These are phyloP conservation scores for Seladonia tumulorum DNA, from an alignment of 2,888 invertebrate genomes.

Conservation along the genomic window DNA sequence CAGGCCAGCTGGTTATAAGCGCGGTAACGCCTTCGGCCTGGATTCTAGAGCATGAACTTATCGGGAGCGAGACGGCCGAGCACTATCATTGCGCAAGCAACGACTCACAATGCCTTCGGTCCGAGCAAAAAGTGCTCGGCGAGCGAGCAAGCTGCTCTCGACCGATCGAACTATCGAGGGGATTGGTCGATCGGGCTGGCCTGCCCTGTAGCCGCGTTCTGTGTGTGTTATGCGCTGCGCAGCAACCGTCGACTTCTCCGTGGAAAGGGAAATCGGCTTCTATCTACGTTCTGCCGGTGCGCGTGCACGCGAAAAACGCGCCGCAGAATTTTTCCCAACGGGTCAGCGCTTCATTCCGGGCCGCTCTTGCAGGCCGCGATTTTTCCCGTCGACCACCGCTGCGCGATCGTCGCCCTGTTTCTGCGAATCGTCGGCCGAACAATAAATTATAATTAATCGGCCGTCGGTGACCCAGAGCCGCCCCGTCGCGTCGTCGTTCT, in stretches of 20 bases:
- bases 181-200: constrained; percentile 61
- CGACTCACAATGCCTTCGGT: constrained; percentile 77
- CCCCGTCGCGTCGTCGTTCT: background rate
- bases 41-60: constrained; percentile 82
- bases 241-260: constrained; percentile 42
- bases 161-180: constrained; percentile 70
- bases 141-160: constrained; percentile 53
- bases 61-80: constrained; percentile 75
- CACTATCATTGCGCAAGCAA: constrained; percentile 79
- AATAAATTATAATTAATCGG: background rate
- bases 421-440: no score
- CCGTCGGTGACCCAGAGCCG: background rate
- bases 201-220: background rate
- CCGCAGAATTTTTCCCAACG: constrained; percentile 6
- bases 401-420: no score
- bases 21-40: constrained; percentile 79
- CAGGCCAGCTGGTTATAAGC: constrained; percentile 63
- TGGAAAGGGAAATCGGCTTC: constrained; percentile 67
- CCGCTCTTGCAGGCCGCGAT: background rate
- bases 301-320: constrained; percentile 35
- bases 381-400: no score
- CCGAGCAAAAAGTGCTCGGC: constrained; percentile 68
- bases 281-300: constrained; percentile 31
- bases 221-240: constrained; percentile 38
- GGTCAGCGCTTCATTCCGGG: constrained; percentile 7